Conservation (phyloP, 1,140 invertebrate species). For the Drosophila lacertosa region DNA sequence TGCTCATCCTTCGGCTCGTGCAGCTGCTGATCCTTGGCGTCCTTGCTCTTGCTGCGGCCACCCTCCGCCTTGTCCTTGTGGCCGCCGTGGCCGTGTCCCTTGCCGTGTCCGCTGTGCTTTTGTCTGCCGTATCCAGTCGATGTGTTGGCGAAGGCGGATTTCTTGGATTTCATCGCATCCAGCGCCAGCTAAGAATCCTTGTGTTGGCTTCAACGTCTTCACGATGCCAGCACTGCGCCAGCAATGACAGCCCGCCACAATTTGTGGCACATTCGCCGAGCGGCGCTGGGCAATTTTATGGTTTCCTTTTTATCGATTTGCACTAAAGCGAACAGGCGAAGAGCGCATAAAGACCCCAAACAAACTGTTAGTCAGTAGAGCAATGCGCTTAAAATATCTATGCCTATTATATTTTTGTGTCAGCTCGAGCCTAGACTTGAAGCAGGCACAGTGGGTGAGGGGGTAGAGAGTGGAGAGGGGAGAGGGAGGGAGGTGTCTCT, state of each 20-base stretch:
- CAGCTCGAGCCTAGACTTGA: constrained; percentile 15
- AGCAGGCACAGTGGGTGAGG: too few species aligned
- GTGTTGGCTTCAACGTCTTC: constrained; percentile 25
- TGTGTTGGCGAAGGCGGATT: constrained; percentile 73
- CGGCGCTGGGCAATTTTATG: constrained; percentile 58
- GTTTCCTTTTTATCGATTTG: constrained; percentile 76
- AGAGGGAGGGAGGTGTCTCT: background rate
- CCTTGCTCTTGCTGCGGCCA: constrained; percentile 35
- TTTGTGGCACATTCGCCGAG: constrained; percentile 13
- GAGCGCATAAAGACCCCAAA: background rate
- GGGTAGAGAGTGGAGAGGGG: background rate
- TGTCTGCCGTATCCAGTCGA: constrained; percentile 78
- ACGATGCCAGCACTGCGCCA: constrained; percentile 38
- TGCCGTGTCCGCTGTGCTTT: constrained; percentile 64
- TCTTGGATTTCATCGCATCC: constrained; percentile 78
- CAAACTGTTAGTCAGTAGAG: constrained; percentile 52
- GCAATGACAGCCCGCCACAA: constrained; percentile 48
- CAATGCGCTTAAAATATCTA: constrained; percentile 70
- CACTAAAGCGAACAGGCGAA: constrained; percentile 1
- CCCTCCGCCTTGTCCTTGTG: constrained; percentile 54
- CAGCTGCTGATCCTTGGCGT: constrained; percentile 17
- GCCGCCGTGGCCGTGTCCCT: constrained; percentile 44
- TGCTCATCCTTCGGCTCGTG: constrained; percentile 58
- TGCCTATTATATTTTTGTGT: constrained; percentile 68
- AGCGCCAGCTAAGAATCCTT: constrained; percentile 6